Conservation (phyloP, 2,797 vertebrate genomes). For the Manis pentadactyla region DNA sequence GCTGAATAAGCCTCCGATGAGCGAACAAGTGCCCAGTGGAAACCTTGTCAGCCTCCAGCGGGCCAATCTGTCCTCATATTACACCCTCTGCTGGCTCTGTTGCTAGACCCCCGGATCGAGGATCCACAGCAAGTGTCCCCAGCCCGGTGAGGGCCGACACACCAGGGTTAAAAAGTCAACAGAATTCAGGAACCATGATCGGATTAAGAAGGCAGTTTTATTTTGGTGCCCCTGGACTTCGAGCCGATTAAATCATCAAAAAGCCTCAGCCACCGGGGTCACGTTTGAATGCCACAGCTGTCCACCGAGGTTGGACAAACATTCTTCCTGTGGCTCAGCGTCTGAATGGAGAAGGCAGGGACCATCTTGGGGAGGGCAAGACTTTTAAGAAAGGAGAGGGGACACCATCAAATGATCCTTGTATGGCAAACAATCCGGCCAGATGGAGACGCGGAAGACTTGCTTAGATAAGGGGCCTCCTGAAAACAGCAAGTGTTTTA, state of each 20-base stretch:
- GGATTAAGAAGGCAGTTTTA: constrained; percentile 87
- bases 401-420: constrained; percentile 65
- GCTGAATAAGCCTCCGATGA: constrained; percentile 81
- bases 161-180: constrained; percentile 85
- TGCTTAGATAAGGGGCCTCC: constrained; percentile 65
- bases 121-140: constrained; percentile 84
- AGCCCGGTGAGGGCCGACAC: constrained; percentile 84
- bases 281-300: constrained; percentile 93
- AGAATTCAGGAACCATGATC: constrained; percentile 81
- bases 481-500: constrained; percentile 33
- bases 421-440: constrained; percentile 60
- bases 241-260: constrained; percentile 89
- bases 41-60: constrained; percentile 82
- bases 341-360: constrained; percentile 83
- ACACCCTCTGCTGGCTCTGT: constrained; percentile 83
- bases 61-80: constrained; percentile 80
- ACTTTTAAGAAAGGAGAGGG: constrained; percentile 56
- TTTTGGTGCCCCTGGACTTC: constrained; percentile 88
- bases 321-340: constrained; percentile 82
- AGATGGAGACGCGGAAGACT: constrained; percentile 63
- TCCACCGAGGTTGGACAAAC: constrained; percentile 89
- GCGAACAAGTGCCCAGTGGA: constrained; percentile 84
- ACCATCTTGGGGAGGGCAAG: constrained; percentile 66
- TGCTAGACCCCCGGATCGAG: constrained; percentile 85
- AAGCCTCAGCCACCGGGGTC: constrained; percentile 84